phyloP scores from a whole-genome alignment of 2,113 vertebrate species.

The Craseonycteris thonglongyai region DNA sequence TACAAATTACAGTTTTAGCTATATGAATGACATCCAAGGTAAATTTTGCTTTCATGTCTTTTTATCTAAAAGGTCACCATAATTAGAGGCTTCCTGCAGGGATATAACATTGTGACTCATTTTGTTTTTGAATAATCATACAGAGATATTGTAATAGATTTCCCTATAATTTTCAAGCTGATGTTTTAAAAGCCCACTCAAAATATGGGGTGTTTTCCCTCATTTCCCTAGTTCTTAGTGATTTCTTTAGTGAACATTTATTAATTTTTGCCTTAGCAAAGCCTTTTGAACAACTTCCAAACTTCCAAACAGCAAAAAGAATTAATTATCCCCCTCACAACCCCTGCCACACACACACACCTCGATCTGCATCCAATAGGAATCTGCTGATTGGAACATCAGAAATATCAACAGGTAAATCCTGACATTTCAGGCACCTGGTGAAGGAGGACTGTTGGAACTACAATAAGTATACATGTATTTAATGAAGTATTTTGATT shows the following conservation, averaged over 20 bases:
- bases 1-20: background rate
- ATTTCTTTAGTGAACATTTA: background rate
- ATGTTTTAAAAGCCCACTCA: background rate
- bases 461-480: background rate
- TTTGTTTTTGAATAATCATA: background rate
- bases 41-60: slow-evolving; percentile 1
- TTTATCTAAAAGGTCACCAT: background rate
- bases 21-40: background rate
- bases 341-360: too few relatives aligned
- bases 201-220: background rate
- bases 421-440: slow-evolving; percentile 34
- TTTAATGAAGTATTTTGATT: background rate
- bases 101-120: background rate
- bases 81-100: background rate
- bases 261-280: slow-evolving; percentile 20
- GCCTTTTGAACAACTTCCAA: slow-evolving; percentile 1
- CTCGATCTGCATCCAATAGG: slow-evolving; percentile 53
- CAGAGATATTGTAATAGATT: background rate
- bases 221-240: background rate
- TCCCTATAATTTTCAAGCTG: background rate
- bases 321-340: slow-evolving; percentile 52
- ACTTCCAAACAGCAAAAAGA: slow-evolving; percentile 27
- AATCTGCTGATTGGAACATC: slow-evolving; percentile 41
- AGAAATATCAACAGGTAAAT: slow-evolving; percentile 55
- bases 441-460: slow-evolving; percentile 33